phyloP scores from a whole-genome alignment of 30 jellyfish, hydroid and myxozoan genomes.

The Pseudorhiza aurosa region DNA sequence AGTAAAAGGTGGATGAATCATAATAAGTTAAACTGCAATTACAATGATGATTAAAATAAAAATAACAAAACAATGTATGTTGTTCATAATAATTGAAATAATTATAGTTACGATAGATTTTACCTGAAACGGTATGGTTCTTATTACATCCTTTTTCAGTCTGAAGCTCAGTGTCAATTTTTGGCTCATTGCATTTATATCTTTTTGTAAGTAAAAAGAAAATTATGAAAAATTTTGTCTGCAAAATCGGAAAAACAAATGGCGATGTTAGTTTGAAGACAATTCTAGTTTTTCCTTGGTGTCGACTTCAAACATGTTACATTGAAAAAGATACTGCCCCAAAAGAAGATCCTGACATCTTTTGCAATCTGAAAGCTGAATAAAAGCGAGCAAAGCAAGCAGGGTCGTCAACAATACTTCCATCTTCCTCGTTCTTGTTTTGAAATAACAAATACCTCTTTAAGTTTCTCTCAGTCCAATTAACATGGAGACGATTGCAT shows the following conservation, averaged over 20 bases:
- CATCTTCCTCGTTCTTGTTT: too few relatives aligned
- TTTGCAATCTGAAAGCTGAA: background rate
- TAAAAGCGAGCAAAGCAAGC: background rate
- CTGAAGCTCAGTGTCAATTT: conserved; percentile 77
- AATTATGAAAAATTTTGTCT: background rate
- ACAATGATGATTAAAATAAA: too few relatives aligned
- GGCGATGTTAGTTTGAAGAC: too few relatives aligned
- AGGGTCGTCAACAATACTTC: background rate
- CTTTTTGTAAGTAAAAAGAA: background rate
- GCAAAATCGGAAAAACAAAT: too few relatives aligned
- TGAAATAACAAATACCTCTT: too few relatives aligned
- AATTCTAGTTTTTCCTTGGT: too few relatives aligned
- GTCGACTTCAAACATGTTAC: background rate
- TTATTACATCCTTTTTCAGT: conserved; percentile 88
- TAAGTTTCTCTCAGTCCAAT: too few relatives aligned
- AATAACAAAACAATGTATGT: too few relatives aligned
- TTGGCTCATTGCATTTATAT: conserved; percentile 79
- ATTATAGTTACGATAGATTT: background rate
- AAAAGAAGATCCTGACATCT: conserved; percentile 72
- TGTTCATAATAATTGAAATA: background rate
- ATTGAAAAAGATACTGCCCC: conserved; percentile 78
- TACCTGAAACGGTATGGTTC: conserved; percentile 82
- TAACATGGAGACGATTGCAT: too few relatives aligned
- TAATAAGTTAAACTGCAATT: too few relatives aligned
- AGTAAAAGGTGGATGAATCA: too few relatives aligned